A percentile compares a stretch with the other conserved stretches of the same genome.
Evolutionary conservation across 2,888 invertebrate genomes (phyloP).

Genomic region (Drosophila buzzatii): DNA sequence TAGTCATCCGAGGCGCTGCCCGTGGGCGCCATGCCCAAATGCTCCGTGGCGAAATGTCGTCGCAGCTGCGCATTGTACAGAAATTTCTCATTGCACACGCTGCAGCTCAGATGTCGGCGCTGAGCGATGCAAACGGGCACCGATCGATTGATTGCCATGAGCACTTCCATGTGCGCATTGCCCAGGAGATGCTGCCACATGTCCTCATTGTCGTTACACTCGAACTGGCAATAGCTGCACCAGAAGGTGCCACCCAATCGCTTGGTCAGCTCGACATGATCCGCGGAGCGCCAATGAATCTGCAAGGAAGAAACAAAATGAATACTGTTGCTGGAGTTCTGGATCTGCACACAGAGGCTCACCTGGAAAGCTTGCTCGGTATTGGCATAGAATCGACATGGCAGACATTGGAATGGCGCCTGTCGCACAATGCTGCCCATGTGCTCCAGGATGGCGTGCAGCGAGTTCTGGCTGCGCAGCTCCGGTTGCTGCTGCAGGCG

Average conservation of each 20-base stretch:
- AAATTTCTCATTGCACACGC: conserved; percentile 89
- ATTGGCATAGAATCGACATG: conserved; percentile 94
- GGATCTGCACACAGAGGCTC: background rate
- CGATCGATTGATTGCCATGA: conserved; percentile 92
- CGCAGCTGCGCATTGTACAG: conserved; percentile 91
- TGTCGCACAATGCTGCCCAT: conserved; percentile 92
- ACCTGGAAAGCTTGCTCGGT: conserved; percentile 88
- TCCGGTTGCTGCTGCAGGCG: conserved; percentile 87
- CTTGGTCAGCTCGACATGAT: conserved; percentile 86
- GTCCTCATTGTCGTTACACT: conserved; percentile 87
- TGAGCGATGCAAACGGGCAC: conserved; percentile 92
- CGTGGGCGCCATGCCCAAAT: conserved; percentile 86
- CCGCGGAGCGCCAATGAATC: conserved; percentile 89
- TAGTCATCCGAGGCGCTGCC: conserved; percentile 88
- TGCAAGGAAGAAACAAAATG: conserved; percentile 80
- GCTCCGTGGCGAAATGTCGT: conserved; percentile 85
- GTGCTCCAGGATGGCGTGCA: conserved; percentile 90
- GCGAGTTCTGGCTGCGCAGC: conserved; percentile 72
- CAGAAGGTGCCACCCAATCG: conserved; percentile 88
- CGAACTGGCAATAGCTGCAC: conserved; percentile 91
- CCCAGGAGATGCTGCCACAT: conserved; percentile 90
- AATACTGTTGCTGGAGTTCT: too few relatives aligned
- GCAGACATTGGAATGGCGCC: conserved; percentile 93
- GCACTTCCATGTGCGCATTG: conserved; percentile 89
- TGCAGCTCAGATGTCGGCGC: conserved; percentile 88